A percentile compares a stretch with the other conserved stretches of the same genome.
phyloP scores from a whole-genome alignment of 2,888 invertebrate species.

The Amblyjoppa proteus region DNA sequence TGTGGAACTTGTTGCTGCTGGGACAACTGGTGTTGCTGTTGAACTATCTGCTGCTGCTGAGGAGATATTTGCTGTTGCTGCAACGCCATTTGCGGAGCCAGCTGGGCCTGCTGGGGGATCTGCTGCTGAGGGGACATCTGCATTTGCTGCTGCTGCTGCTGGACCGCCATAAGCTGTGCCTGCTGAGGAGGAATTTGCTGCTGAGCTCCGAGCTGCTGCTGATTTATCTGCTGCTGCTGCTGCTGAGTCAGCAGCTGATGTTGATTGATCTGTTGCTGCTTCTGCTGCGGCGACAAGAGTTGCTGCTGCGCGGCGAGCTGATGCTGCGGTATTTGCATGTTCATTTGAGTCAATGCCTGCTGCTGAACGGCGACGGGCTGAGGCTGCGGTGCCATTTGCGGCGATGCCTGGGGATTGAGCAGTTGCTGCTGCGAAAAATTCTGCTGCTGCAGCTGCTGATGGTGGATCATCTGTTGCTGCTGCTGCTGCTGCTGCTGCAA shows the following conservation, averaged over 20 bases:
- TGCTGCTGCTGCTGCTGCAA: slow-evolving; percentile 72
- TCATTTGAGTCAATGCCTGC: slow-evolving; percentile 68
- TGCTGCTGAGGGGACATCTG: slow-evolving; percentile 84
- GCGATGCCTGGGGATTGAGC: slow-evolving; percentile 68
- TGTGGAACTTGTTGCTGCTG: slow-evolving; percentile 79
- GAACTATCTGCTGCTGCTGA: slow-evolving; percentile 76
- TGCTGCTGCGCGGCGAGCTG: slow-evolving; percentile 70
- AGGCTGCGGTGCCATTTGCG: slow-evolving; percentile 69
- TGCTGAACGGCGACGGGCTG: slow-evolving; percentile 75
- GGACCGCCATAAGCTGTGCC: slow-evolving; percentile 88
- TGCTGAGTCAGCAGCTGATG: slow-evolving; percentile 72
- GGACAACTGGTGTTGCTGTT: slow-evolving; percentile 70
- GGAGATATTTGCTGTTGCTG: slow-evolving; percentile 76
- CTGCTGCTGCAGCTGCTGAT: slow-evolving; percentile 73
- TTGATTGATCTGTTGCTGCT: slow-evolving; percentile 76
- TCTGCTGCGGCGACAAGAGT: slow-evolving; percentile 69
- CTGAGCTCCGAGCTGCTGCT: slow-evolving; percentile 85
- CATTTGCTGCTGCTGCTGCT: slow-evolving; percentile 82
- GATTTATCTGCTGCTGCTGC: slow-evolving; percentile 79
- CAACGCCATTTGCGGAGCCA: slow-evolving; percentile 72
- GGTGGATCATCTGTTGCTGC: slow-evolving; percentile 74
- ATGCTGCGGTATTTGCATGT: slow-evolving; percentile 65
- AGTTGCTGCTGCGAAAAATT: slow-evolving; percentile 77
- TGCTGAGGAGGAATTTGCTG: slow-evolving; percentile 86
- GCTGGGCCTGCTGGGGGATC: slow-evolving; percentile 76